Conservation (phyloP, 1,140 invertebrate species). For the Musca vetustissima region DNA sequence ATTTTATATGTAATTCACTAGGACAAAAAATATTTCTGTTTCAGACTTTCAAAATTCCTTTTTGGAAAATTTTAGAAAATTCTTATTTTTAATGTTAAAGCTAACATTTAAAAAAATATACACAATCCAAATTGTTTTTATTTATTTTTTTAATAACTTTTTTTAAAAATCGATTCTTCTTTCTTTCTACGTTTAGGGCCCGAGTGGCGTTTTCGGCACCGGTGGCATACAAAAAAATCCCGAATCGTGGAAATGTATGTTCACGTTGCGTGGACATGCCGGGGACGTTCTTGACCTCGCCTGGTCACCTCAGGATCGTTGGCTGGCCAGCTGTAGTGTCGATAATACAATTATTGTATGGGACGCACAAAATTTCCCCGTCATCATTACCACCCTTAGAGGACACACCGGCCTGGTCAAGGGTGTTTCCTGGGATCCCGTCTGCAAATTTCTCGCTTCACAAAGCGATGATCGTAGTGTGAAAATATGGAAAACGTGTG, state of each 20-base stretch:
- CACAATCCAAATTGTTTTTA: no score
- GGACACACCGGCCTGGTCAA: conserved; percentile 94
- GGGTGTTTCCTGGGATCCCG: conserved; percentile 98
- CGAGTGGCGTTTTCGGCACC: conserved; percentile 49
- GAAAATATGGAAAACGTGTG: conserved; percentile 89
- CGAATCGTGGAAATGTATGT: conserved; percentile 89
- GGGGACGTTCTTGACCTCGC: conserved; percentile 90
- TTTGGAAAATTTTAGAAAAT: no score
- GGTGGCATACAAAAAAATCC: conserved; percentile 63
- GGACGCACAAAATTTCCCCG: conserved; percentile 89
- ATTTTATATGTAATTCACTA: no score
- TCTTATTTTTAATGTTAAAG: no score
- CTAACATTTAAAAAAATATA: no score
- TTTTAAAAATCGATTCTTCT: background rate
- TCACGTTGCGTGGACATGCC: conserved; percentile 84
- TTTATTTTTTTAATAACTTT: background rate
- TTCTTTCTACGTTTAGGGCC: conserved; percentile 28
- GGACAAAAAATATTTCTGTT: no score
- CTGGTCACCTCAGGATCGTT: conserved; percentile 92
- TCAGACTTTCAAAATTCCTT: no score
- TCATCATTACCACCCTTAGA: conserved; percentile 74
- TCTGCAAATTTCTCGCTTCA: conserved; percentile 92
- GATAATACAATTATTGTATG: conserved; percentile 96
- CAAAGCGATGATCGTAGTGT: conserved; percentile 96
- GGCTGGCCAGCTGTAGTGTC: conserved; percentile 92